Base-by-base conservation (phyloP, 30 jellyfish, hydroid and myxozoan species). In the Nemopilema nomurai region DNA sequence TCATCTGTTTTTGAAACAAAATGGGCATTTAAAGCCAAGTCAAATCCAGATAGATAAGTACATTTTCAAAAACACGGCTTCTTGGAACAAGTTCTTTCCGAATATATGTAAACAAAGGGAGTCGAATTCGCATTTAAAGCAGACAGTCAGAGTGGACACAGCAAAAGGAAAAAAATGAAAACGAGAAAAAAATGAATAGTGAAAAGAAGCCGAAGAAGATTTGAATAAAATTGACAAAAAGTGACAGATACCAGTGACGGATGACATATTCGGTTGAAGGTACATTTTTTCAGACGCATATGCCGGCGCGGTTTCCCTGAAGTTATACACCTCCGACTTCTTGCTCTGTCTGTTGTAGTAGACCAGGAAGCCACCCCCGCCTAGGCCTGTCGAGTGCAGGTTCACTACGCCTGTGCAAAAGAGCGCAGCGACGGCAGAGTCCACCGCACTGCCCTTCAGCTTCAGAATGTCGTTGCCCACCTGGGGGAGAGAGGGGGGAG, bases 341-440 rank as follows among this genome's bases (percentile, higher is more conserved):
- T 89, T 94, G 57, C 23, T 49, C 21, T 69, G 50, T 65, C 91
- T 71, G 66, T 85, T 69, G 88, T 94, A 90, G 25, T 71, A 70
- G 52, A 88, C 87, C 89, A 89, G 63, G 67, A 94, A 94, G 22
- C 99, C 97, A 28, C 97, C 99, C 18, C 99, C 99, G 20, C 99
- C 99, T 22, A 94, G 70, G 1, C 99, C 99, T 32, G 96, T 77
- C 16, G 99, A 94, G 29, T 89, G 97, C 25, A 84, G 67, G 67
- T 94, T 80, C 1, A 86, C 97, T 4, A 94, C 97, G 33, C 99
- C 97, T 0, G 87, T 33, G 90, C 99, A 94, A 29, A 94, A 72
- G 7, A 70, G 53, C 8, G 97, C 33, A 6, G 97, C 99, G 18
- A 94, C 88, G 51, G 99, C 99, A 7, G 94, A 89, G 76, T 94